Evolutionary conservation across 2,888 invertebrate genomes (phyloP), one percentile per base, ranked within the genome.

Genomic region (Agrilus mali): DNA sequence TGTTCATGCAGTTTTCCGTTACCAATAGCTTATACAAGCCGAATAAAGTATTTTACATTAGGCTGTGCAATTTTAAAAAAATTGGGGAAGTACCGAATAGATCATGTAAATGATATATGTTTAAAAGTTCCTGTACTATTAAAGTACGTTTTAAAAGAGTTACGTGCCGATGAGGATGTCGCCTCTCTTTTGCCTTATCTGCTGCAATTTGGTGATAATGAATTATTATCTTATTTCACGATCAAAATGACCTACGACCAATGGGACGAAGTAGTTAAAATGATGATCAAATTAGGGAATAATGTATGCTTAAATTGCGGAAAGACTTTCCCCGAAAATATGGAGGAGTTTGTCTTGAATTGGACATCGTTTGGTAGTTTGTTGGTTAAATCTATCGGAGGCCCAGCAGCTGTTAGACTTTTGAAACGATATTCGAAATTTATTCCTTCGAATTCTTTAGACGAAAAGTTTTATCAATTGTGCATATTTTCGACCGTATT

Each of bases 221-320:
- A 60, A 37, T 56, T 78, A 27, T 58, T 80, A 14, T 71, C 75
- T 53, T 68, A 68, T 2, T 70, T 75, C 52, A 55, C 76, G 15
- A 70, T 69, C 1, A 67, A 70, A 43, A 71, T 81, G 41, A 73
- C 75, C 0, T 62, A 72, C 38, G 72, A 77, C 38, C 70, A 70
- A 1, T 82, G 80, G 80, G 73, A 74, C 40, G 63, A 72, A 42
- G 64, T 74, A 0, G 61, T 75, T 2, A 67, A 71, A 43, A 60
- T 73, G n/a, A 70, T 76, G 33, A 70, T 73, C 0, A 75, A 72
- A 12, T 62, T 79, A 41, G 72, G 74, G 49, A 69, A 69, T 0
- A 73, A 74, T 38, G 66, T 66, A 17, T 83, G 82, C 59, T 59
- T 81, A 35, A 77, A 77, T 59, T 83, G 82, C 55, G 72, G 71